phyloP scores from a whole-genome alignment of 2,888 invertebrate genomes.

The Athalia circularis region DNA sequence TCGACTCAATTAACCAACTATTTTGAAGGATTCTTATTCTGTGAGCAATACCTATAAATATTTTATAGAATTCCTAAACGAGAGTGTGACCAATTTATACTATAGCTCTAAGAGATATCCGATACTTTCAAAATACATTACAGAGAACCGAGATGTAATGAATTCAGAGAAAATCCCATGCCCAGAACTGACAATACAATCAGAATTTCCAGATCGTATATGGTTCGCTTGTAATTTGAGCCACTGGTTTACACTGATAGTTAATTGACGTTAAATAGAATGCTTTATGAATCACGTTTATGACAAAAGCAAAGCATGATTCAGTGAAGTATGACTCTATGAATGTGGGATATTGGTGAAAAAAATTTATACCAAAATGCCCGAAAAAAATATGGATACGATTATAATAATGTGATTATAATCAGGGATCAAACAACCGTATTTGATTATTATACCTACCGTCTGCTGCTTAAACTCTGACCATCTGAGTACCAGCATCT shows the following conservation, averaged over 20 bases:
- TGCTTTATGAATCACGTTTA: background rate
- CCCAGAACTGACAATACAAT: no score
- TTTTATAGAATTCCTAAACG: background rate
- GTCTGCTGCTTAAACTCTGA: conserved; percentile 63
- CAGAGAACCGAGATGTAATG: no score
- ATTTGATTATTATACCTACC: conserved; percentile 72
- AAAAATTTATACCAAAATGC: background rate
- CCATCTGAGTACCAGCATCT: conserved; percentile 62
- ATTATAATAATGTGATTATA: conserved; percentile 29
- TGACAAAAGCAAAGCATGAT: conserved; percentile 4
- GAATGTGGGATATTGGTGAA: background rate
- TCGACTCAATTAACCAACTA: background rate
- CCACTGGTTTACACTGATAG: no score
- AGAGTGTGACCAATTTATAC: no score
- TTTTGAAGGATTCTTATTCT: background rate
- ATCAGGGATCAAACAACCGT: conserved; percentile 71
- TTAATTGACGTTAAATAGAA: background rate
- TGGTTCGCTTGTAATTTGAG: no score
- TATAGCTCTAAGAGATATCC: no score
- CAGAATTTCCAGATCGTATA: no score
- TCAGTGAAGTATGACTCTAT: background rate
- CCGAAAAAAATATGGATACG: conserved; percentile 6
- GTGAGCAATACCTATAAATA: no score
- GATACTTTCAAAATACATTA: no score
- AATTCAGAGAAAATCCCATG: no score